These are phyloP conservation scores for Acanthurus leucopareius DNA, from an alignment of 2,797 vertebrate species.

Conservation along the genomic window DNA sequence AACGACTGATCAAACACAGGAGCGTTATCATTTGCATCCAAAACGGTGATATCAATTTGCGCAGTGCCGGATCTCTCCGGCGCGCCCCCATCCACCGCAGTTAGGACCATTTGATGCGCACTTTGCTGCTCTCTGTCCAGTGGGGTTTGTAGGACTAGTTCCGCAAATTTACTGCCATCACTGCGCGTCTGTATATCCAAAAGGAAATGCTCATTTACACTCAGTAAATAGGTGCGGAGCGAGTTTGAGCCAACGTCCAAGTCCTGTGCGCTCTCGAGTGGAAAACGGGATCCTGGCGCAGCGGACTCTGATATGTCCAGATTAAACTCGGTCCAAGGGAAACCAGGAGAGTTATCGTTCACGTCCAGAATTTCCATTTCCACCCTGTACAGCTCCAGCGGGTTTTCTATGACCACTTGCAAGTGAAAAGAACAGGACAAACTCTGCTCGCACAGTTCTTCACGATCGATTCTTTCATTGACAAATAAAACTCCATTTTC, in stretches of 20 bases:
- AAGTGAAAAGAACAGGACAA: constrained; percentile 84
- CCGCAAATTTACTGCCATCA: constrained; percentile 92
- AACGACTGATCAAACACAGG: constrained; percentile 90
- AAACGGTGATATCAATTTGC: constrained; percentile 87
- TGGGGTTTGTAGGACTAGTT: constrained; percentile 89
- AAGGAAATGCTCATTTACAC: constrained; percentile 90
- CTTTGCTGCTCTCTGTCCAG: constrained; percentile 91
- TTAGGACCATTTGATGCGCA: constrained; percentile 88
- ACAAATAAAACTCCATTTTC: constrained; percentile 86
- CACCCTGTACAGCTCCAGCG: constrained; percentile 85
- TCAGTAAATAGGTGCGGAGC: constrained; percentile 90
- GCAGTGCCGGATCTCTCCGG: constrained; percentile 90
- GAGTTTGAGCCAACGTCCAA: constrained; percentile 91
- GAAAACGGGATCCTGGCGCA: constrained; percentile 89
- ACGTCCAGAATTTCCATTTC: constrained; percentile 86
- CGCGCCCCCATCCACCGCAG: constrained; percentile 91
- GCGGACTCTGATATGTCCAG: constrained; percentile 91
- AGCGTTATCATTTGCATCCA: constrained; percentile 94
- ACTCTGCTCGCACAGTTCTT: constrained; percentile 86
- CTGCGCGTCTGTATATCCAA: constrained; percentile 91
- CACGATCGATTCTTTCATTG: constrained; percentile 85
- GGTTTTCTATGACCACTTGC: constrained; percentile 86
- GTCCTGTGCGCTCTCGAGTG: constrained; percentile 93
- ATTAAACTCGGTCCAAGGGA: constrained; percentile 85
- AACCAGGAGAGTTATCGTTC: constrained; percentile 85